Percentiles rank a stretch among this genome's conserved stretches.
phyloP scores from a whole-genome alignment of 1,140 invertebrate species.

The Euglossa dilemma region DNA sequence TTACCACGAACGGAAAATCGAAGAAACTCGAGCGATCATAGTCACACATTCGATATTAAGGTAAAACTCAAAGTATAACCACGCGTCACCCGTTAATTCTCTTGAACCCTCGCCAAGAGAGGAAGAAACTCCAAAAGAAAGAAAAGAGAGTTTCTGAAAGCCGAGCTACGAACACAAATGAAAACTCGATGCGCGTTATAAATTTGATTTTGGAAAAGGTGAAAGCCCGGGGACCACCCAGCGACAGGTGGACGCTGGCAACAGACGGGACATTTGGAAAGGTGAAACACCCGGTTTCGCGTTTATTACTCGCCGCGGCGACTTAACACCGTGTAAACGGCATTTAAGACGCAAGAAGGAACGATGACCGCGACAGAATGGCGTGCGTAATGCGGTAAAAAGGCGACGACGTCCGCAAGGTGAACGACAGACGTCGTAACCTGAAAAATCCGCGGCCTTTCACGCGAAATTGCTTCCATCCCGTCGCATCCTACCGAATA shows the following conservation, averaged over 20 bases:
- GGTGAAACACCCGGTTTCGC: background rate
- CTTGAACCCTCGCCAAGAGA: no score
- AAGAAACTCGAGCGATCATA: no score
- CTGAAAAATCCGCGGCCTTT: slow-evolving; percentile 18
- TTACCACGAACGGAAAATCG: no score
- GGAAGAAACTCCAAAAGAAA: no score
- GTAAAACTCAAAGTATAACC: no score
- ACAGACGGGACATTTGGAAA: background rate
- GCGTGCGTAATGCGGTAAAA: background rate
- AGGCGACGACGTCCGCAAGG: slow-evolving; percentile 1
- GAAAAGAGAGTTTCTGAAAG: no score
- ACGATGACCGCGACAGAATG: background rate
- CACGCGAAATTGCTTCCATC: slow-evolving; percentile 30
- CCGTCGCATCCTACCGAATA: slow-evolving; percentile 6
- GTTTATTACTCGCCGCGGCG: background rate
- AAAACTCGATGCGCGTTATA: background rate
- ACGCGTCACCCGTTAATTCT: no score
- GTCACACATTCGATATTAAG: no score
- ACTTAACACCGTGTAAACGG: background rate
- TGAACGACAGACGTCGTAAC: background rate
- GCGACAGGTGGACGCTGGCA: background rate
- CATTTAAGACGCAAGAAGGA: background rate
- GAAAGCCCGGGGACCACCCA: background rate
- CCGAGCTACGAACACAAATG: no score
- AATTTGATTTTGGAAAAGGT: background rate